Percentiles rank a stretch among this genome's conserved stretches.
Conservation (phyloP, 30 jellyfish, hydroid and myxozoan species). For the Hydractinia symbiolongicarpus region DNA sequence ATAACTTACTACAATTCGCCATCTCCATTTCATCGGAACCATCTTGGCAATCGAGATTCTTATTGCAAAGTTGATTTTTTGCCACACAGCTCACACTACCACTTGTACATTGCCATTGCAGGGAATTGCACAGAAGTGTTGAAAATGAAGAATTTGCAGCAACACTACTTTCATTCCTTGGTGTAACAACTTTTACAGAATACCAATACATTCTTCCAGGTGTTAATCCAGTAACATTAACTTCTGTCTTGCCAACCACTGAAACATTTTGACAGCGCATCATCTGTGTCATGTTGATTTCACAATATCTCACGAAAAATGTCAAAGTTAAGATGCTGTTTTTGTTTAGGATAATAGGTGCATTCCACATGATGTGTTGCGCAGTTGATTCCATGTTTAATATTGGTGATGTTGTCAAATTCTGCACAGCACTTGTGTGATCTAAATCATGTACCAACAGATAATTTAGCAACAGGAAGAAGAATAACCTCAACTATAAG, state of each 20-base stretch:
- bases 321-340: neutral
- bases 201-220: neutral
- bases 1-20: constrained; percentile 14
- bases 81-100: neutral
- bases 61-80: neutral
- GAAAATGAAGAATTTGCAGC: neutral
- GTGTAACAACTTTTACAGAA: neutral
- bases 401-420: neutral
- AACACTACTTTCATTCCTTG: neutral
- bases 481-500: too few species aligned
- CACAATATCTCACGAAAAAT: neutral
- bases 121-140: neutral
- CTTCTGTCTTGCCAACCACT: neutral
- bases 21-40: constrained; percentile 1
- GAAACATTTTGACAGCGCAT: neutral
- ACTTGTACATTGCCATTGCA: constrained; percentile 7
- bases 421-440: neutral
- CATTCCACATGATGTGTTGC: neutral
- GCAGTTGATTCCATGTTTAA: constrained; percentile 4
- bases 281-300: neutral
- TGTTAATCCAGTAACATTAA: neutral
- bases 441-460: neutral
- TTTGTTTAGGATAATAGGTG: neutral
- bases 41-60: neutral
- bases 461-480: too few species aligned